Evolutionary conservation across 1,140 invertebrate species (phyloP), one percentile per base, ranked within the genome.

Genomic region (Drosophila subobscura): DNA sequence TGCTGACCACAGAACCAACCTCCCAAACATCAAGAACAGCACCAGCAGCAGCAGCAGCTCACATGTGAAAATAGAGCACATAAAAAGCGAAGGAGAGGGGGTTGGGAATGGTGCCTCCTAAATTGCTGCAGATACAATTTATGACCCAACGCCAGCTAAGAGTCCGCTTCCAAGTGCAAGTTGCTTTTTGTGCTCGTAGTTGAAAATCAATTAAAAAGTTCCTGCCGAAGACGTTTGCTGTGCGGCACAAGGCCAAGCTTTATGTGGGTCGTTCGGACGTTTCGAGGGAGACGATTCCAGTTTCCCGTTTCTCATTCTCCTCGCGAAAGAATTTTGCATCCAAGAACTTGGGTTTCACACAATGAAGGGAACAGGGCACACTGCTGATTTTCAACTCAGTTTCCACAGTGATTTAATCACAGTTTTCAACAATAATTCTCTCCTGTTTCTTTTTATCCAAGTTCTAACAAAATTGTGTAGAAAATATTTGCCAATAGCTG

Each of bases 121-220:
- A 85, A 85, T 85, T 85, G 81, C 81, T 79, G 72, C 72, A 84
- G 84, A 76, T 72, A 88, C 84, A 88, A 88, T 89, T 89, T 88
- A 86, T 86, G 83, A 65, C 68, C 83, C 55, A 60, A 20, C 16
- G 58, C 72, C 80, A 79, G 79, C 63, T 78, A 83, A 83, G 76
- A 85, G 72, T 78, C 64, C 56, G 56, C 65, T 45, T 78, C 47
- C 52, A 25, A 53, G 59, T 61, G 41, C 63, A 54, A 76, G 54
- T 74, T 77, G 56, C 53, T 65, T 59, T 72, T 45, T 37, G 5
- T 27, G 0, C 5, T 27, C 71, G 73, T 73, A 51, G 59, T 88
- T 63, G 57, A 78, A 86, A 86, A 86, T 86, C 81, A 86, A 86
- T 86, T 86, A 86, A 86, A 86, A 86, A 86, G 81, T 85, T 85